Evolutionary conservation across 2,113 vertebrate genomes (phyloP), one percentile per base, ranked within the genome.

Genomic region (Noctilio leporinus): DNA sequence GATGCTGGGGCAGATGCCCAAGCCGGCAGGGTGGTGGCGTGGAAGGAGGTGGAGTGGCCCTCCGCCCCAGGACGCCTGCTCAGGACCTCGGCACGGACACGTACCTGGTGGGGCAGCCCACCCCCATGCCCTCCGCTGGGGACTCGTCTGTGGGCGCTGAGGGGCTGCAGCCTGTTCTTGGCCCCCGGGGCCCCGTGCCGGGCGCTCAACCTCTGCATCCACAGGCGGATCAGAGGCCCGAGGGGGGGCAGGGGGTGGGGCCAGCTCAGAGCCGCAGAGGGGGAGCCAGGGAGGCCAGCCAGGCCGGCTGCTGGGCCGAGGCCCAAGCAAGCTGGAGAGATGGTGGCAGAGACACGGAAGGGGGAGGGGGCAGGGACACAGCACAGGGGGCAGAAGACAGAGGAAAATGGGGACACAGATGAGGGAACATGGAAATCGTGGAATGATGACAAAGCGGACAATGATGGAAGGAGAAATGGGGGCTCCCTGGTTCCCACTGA

Each of bases 51-150:
- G 4, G 73, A 12, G 5, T 40, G 49, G 78, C 40, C 16, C 12
- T 57, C 11, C 20, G 72, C 5, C 10, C 1, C 8, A 3, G 5
- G 53, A 17, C 0, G 11, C 40, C 9, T 0, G 20, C 38, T 40
- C 19, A 3, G 26, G 38, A 9, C 47, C 51, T 20, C 35, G 11
- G 5, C 0, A 0, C 2, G 35, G 20, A 26, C 43, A 96, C 95
- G 0, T 97, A 96, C 96, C 96, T 97, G 95, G 67, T 33, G 90
- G 93, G 96, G 92, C 67, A 0, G 94, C 96, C 96, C 92, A 95
- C 94, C 95, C 96, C 96, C 96, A 96, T 96, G 77, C 62, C 88
- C 92, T 84, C 84, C 0, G 4, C 86, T 0, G 51, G 83, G 93
- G 91, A 84, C 15, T 91, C 86, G 55, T 89, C 53, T 70, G 76